Base-by-base conservation (phyloP, 2,797 vertebrate species). In the Lemur catta region DNA sequence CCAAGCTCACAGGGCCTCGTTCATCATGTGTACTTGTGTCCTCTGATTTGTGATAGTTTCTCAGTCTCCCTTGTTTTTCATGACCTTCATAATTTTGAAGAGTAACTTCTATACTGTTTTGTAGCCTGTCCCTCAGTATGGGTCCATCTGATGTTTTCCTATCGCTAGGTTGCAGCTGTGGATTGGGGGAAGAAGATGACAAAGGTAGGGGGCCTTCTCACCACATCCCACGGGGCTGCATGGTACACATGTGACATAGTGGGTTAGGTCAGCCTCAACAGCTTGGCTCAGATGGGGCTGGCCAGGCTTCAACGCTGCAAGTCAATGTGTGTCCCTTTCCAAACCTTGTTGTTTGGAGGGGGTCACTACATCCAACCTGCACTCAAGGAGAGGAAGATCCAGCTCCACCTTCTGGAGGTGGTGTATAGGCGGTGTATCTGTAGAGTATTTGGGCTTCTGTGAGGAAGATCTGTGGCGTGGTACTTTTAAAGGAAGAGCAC, bases 161-260 rank as follows among this genome's bases (percentile, higher is more conserved):
- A 0, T 63, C 18, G 10, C 5, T 14, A 14, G 22, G 4, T 0
- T 22, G 6, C 13, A 63, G 57, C 30, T 69, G 48, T 8, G 78
- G 65, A 30, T 52, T n/a, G 0, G 20, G 24, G 6, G 26, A 30
- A 87, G 24, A 28, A 87, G 55, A 52, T 13, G 12, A 41, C 15
- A 4, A 30, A 33, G 26, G 12, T n/a, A 3, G 38, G 26, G 1
- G 43, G 4, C 11, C 59, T 55, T 55, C 46, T 26, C 17, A 20
- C 13, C 41, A 57, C 26, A 10, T 75, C 18, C 4, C 13, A 18
- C 20, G 4, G 2, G 10, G 35, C 5, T 30, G 24, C 28, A 2
- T 0, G 18, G 59, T 3, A 14, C 10, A 14, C 41, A 26, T 5
- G 0, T 20, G 33, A 33, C 12, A 7, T 11, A 33, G 4, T 2